phyloP scores from a whole-genome alignment of 2,113 vertebrate genomes.

The Gnathonemus echidnorhynchus region DNA sequence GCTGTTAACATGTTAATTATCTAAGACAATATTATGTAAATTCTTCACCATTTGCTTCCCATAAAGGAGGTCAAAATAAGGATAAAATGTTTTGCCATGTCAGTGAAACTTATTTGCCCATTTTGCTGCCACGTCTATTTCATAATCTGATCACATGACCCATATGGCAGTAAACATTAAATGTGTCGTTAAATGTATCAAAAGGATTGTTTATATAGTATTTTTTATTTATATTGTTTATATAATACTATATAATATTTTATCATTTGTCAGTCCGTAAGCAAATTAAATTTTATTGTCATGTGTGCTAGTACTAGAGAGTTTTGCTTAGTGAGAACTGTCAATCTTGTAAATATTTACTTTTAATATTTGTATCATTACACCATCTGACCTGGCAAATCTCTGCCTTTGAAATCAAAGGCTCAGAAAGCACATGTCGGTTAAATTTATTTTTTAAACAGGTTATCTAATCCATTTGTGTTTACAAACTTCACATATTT shows the following conservation, averaged over 20 bases:
- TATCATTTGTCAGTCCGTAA: neutral
- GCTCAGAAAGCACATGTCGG: neutral
- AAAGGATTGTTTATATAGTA: neutral
- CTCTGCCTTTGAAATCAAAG: neutral
- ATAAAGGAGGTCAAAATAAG: neutral
- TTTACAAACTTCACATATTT: neutral
- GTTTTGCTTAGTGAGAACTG: neutral
- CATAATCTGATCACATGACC: neutral
- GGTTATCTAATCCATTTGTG: neutral
- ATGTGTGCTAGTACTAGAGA: neutral
- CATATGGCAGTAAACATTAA: neutral
- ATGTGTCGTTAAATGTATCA: neutral
- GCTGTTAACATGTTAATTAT: neutral
- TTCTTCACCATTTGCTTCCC: neutral
- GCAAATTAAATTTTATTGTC: neutral
- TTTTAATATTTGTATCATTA: neutral
- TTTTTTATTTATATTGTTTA: neutral
- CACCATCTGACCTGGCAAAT: neutral
- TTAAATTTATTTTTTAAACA: neutral
- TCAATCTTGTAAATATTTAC: neutral
- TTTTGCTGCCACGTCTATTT: neutral
- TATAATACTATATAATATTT: neutral
- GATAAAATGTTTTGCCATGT: neutral
- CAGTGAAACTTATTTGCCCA: neutral
- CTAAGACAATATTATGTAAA: neutral